Evolutionary conservation across 2,797 vertebrate species (phyloP).

Genomic region (Coracias cyanogaster): DNA sequence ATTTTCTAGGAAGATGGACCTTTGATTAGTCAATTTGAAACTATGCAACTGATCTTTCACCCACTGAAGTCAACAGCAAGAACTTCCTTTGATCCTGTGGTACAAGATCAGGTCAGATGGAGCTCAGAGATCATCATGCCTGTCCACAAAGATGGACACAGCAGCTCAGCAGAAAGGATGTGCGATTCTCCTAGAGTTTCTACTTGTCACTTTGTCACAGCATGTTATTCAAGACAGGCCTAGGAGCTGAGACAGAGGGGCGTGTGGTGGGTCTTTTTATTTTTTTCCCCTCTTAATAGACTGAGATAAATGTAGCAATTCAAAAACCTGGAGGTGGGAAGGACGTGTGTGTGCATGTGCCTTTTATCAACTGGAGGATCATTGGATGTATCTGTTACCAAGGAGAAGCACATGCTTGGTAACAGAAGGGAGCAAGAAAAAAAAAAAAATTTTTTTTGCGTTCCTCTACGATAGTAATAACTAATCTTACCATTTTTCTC

Average conservation of each 20-base stretch:
- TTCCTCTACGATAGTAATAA: background rate
- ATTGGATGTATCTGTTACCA: constrained; percentile 62
- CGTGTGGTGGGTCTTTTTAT: background rate
- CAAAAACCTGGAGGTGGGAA: constrained; percentile 64
- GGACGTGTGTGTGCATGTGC: constrained; percentile 63
- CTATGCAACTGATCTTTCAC: background rate
- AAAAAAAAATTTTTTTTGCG: constrained; percentile 71
- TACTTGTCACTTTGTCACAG: background rate
- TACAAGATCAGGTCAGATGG: background rate
- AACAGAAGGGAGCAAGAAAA: constrained; percentile 20
- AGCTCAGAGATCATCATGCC: background rate
- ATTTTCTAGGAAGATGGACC: background rate
- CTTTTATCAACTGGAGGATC: constrained; percentile 65
- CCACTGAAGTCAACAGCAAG: background rate
- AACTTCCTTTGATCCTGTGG: background rate
- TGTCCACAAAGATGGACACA: accelerated
- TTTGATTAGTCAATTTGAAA: background rate
- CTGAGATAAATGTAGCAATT: constrained; percentile 64
- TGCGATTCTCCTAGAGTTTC: background rate
- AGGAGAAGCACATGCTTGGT: constrained; percentile 45
- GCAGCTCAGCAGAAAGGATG: background rate
- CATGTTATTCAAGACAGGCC: background rate
- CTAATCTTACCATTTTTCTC: constrained; percentile 12
- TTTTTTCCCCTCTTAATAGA: constrained; percentile 49
- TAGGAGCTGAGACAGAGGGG: constrained; percentile 17